A percentile compares a stretch with the other conserved stretches of the same genome.
These are phyloP conservation scores for Antechinus flavipes DNA, from an alignment of 2,113 vertebrate species.

Conservation along the genomic window DNA sequence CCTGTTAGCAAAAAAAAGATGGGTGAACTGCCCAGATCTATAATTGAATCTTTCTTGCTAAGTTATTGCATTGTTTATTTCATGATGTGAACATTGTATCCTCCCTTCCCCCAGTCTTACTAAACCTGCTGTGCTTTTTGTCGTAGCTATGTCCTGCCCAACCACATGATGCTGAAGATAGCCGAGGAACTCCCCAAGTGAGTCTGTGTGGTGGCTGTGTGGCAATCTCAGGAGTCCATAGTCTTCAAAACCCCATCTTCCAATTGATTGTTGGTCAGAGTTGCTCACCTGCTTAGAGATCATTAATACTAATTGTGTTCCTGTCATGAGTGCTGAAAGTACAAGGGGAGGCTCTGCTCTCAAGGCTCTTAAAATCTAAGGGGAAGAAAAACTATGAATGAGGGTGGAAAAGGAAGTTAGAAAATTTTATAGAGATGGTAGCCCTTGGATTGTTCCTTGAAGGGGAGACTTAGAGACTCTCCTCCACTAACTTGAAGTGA, in stretches of 20 bases:
- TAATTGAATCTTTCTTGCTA: background rate
- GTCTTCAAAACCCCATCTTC: background rate
- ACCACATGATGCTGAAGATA: constrained; percentile 97
- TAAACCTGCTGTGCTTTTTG: background rate
- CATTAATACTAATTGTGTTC: background rate
- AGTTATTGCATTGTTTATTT: background rate
- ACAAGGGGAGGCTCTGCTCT: background rate
- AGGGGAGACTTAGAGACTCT: background rate
- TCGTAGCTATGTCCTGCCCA: constrained; percentile 94
- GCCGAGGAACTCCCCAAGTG: constrained; percentile 96
- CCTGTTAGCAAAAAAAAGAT: background rate
- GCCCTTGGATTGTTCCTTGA: background rate
- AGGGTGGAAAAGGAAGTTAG: background rate
- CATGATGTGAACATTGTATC: background rate
- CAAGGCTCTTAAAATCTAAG: background rate
- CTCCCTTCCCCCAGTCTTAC: background rate
- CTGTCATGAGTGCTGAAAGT: background rate
- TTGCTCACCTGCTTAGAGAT: background rate
- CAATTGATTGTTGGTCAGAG: background rate
- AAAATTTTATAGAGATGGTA: fast-evolving
- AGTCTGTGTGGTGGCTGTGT: constrained; percentile 67
- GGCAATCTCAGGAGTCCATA: background rate
- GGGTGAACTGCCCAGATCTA: background rate
- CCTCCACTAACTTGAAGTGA: background rate
- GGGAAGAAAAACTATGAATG: background rate